Evolutionary conservation across 2,113 vertebrate species (phyloP).

Genomic region (Caranx melampygus): DNA sequence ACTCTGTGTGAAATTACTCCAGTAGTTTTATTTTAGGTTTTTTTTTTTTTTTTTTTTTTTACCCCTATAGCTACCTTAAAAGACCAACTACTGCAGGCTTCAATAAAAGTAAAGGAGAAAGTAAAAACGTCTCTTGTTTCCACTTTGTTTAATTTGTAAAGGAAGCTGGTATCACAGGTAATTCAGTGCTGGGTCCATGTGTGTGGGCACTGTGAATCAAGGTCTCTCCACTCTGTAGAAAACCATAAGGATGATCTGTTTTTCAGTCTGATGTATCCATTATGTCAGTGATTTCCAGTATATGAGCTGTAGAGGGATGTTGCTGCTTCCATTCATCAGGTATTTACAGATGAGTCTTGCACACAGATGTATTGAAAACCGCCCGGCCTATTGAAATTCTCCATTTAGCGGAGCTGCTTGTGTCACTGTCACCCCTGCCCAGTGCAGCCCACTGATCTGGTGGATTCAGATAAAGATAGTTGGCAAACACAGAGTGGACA

Average conservation of each 20-base stretch:
- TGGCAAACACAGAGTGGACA: background rate
- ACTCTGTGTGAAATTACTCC: conserved; percentile 42
- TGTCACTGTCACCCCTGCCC: background rate
- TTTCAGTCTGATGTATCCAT: background rate
- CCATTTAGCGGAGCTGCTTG: background rate
- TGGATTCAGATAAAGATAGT: background rate
- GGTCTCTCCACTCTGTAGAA: background rate
- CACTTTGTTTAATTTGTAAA: conserved; percentile 16
- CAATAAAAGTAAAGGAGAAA: conserved; percentile 2
- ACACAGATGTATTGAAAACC: background rate
- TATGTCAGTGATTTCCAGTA: background rate
- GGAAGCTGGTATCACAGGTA: conserved; percentile 25
- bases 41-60: conserved; percentile 18
- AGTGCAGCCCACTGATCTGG: background rate
- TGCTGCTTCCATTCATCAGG: background rate
- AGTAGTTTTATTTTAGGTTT: background rate
- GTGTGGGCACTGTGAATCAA: conserved; percentile 8
- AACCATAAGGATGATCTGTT: background rate
- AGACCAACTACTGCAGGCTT: background rate
- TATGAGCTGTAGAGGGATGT: background rate
- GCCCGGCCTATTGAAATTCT: background rate
- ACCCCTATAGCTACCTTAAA: conserved; percentile 6
- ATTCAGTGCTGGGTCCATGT: background rate
- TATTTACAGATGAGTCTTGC: background rate
- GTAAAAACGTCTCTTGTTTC: conserved; percentile 41